Base-by-base conservation (phyloP, 1,140 invertebrate species). In the Cecropterus lyciades region DNA sequence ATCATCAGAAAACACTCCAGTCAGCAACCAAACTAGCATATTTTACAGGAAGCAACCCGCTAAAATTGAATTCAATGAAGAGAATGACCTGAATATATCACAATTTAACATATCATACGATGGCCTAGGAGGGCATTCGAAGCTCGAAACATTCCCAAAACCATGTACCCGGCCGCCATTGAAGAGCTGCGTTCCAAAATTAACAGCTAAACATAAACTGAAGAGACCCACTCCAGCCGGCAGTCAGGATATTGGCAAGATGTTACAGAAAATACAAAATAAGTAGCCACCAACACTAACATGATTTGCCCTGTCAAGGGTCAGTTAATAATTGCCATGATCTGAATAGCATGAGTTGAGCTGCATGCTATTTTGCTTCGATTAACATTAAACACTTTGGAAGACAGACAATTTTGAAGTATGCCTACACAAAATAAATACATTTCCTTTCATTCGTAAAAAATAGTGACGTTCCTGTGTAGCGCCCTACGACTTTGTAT, bases 61-160 rank as follows among this genome's bases (percentile, higher is more conserved):
- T 0, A 73, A 69, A 20, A 51, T 84, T 3, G 69, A 72, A 0
- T 57, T 79, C 0, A 49, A 71, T 3, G 52, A 73, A 20, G 73
- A 80, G 8, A 75, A 75, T 40, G 66, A 75, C 5, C 20, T 62
- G 0, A 68, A 70, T n/a, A 45, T 62, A 9, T 65, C 62, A 0
- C 70, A 84, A 16, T 51, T 82, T 5, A 77, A 88, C 15, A 79
- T 82, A 6, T 79, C 81, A 0, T 91, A 88, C 40, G 84, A 92
- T 27, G 91, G 91, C 0, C 73, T 92, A 4, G 91, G 91, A 0
- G 89, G 89, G 9, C 91, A 92, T 66, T 89, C 84, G 4, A 90
- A 86, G 53, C 27, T 80, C 1, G 88, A 91, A 20, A 67, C 62
- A 0, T 92, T 92, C 59, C 91, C 91, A 0, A 66, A 65, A 2